Percentiles rank a stretch among this genome's conserved stretches.
Evolutionary conservation across 2,888 invertebrate species (phyloP).

Genomic region (Strigamia maritima): DNA sequence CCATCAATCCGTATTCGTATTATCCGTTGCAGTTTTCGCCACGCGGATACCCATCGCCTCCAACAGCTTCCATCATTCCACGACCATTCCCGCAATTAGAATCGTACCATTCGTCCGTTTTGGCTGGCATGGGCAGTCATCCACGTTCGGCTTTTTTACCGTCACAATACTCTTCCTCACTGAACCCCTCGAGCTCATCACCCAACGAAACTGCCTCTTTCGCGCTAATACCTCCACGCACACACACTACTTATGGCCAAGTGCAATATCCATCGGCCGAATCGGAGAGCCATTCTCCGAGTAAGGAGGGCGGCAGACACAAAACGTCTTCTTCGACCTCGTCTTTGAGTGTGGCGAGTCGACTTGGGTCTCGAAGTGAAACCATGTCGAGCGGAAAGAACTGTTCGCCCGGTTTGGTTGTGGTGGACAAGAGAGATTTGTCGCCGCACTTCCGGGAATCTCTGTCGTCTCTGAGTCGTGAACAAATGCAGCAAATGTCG

Average conservation of each 20-base stretch:
- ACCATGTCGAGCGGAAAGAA: not conserved
- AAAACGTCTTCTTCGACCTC: not conserved
- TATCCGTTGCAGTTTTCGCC: not conserved
- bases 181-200: not conserved
- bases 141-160: constrained; percentile 32
- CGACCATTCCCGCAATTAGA: constrained; percentile 1
- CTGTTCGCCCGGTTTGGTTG: not conserved
- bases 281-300: not conserved
- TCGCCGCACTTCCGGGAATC: not conserved
- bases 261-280: not conserved
- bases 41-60: not conserved
- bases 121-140: constrained; percentile 28
- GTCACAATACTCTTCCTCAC: constrained; percentile 11
- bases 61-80: not conserved
- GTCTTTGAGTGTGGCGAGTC: not conserved
- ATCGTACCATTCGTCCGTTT: constrained; percentile 12
- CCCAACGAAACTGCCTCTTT: constrained; percentile 38
- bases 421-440: not conserved
- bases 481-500: constrained; percentile 46
- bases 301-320: not conserved
- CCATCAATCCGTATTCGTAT: not conserved
- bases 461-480: not conserved
- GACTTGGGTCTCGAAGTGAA: not conserved
- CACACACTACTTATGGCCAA: not conserved
- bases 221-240: not conserved